Percentiles rank a stretch among this genome's conserved stretches.
Evolutionary conservation across 2,888 invertebrate species (phyloP).

Genomic region (Oeneis ivallda): DNA sequence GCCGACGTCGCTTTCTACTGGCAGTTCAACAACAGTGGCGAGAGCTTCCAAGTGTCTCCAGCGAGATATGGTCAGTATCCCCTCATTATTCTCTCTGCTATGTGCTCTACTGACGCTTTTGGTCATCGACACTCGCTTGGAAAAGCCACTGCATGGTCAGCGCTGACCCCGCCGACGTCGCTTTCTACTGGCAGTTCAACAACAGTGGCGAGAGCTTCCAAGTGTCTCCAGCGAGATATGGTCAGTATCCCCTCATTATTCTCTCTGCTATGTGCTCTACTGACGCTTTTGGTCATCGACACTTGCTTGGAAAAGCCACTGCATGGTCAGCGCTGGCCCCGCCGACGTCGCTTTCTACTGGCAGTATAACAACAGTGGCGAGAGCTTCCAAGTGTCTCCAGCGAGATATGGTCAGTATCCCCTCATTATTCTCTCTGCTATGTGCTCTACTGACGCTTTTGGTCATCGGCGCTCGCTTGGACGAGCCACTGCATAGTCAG

Average conservation of each 20-base stretch:
- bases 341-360: conserved; percentile 91
- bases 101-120: conserved; percentile 87
- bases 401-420: conserved; percentile 49
- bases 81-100: conserved; percentile 85
- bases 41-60: conserved; percentile 90
- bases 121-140: conserved; percentile 90
- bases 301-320: conserved; percentile 92
- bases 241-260: conserved; percentile 42
- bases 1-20: conserved; percentile 91
- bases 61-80: conserved; percentile 73
- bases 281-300: conserved; percentile 87
- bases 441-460: background rate
- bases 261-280: conserved; percentile 89
- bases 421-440: too few species aligned
- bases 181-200: conserved; percentile 94
- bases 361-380: conserved; percentile 95
- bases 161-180: conserved; percentile 91
- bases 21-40: conserved; percentile 95
- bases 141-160: conserved; percentile 93
- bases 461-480: background rate
- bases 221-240: conserved; percentile 83
- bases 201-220: conserved; percentile 94
- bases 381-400: conserved; percentile 90
- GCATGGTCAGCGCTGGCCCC: conserved; percentile 93
- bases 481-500: too few species aligned